phyloP scores from a whole-genome alignment of 2,113 vertebrate genomes.

The Thryonomys swinderianus region DNA sequence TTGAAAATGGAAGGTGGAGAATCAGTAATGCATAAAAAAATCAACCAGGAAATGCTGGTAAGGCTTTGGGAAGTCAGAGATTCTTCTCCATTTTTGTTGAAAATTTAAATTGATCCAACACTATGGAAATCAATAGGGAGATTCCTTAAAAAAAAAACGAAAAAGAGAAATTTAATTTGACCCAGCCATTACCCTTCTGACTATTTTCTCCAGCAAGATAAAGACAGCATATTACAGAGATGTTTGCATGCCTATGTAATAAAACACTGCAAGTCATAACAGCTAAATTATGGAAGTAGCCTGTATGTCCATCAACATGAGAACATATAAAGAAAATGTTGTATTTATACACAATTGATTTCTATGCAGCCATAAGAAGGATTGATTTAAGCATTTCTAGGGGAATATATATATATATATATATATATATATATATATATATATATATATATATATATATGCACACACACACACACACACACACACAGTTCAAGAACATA shows the following conservation, averaged over 20 bases:
- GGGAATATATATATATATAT: background rate
- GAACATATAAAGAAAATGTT: background rate
- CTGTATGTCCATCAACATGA: background rate
- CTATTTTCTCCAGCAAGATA: no score
- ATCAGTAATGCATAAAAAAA: background rate
- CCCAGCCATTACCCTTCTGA: background rate
- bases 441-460: no score
- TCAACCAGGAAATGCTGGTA: background rate
- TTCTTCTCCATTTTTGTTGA: background rate
- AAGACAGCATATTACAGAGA: background rate
- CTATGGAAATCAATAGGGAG: background rate
- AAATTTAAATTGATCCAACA: background rate
- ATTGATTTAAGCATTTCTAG: background rate
- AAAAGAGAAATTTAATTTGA: background rate
- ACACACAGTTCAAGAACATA: background rate
- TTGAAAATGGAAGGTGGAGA: background rate
- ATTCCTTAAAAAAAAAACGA: background rate
- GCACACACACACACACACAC: no score
- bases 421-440: no score
- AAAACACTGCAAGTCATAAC: background rate
- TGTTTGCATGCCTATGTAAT: background rate
- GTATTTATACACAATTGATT: background rate
- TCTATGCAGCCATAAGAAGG: background rate
- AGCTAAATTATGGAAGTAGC: background rate
- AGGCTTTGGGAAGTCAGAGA: no score